These are phyloP conservation scores for Eublepharis macularius DNA, from an alignment of 2,113 vertebrate genomes.

Conservation along the genomic window DNA sequence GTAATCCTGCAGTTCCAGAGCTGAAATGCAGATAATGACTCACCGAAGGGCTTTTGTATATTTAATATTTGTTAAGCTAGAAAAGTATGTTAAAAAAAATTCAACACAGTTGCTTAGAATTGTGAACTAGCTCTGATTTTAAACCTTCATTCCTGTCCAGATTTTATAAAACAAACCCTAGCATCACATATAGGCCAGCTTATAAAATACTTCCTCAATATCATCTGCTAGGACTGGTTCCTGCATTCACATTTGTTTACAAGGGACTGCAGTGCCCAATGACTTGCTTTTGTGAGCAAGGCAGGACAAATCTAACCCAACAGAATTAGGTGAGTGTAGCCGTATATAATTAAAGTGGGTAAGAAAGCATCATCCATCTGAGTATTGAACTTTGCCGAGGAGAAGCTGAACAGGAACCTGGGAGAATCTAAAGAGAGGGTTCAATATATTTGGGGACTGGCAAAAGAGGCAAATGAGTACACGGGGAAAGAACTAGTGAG, in stretches of 20 bases:
- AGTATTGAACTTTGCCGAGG: neutral
- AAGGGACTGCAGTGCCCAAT: too few species aligned
- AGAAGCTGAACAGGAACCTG: neutral
- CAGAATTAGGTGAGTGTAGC: neutral
- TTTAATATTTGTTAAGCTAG: neutral
- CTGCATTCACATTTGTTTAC: neutral
- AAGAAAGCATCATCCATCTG: neutral
- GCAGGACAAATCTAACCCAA: neutral
- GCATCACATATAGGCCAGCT: neutral
- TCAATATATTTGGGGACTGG: neutral
- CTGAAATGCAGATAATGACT: neutral
- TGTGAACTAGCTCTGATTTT: neutral
- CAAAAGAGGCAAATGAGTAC: neutral
- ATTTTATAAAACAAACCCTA: neutral
- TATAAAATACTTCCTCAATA: neutral
- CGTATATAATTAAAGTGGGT: neutral
- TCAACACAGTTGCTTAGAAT: neutral
- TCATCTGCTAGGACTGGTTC: neutral
- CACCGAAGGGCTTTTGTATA: neutral
- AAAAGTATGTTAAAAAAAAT: slow-evolving; percentile 26
- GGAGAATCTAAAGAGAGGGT: neutral
- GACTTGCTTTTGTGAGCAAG: neutral
- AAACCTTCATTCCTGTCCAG: neutral
- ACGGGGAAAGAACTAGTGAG: neutral
- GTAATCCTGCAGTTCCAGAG: slow-evolving; percentile 12